Evolutionary conservation across 2,113 vertebrate species (phyloP).

Genomic region (Sus scrofa): T2T-Sscrofa CM000824.6:132261501-132262000

Average conservation of each 20-base stretch:
- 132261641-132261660: constrained; percentile 1
- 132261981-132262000: not conserved
- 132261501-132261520: not conserved
- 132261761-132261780: constrained; percentile 31
- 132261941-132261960: not conserved
- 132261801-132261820: not conserved
- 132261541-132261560: not conserved
- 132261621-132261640: not conserved
- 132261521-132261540: not conserved
- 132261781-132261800: not conserved
- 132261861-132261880: constrained; percentile 2
- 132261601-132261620: not conserved
- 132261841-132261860: not conserved
- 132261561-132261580: not conserved
- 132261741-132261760: not conserved
- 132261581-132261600: not conserved
- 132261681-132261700: not conserved
- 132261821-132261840: not conserved
- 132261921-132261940: not conserved
- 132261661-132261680: not conserved
- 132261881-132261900: not conserved
- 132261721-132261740: not conserved
- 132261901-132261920: not conserved
- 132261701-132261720: not conserved
- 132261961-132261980: not conserved